These are phyloP conservation scores for Metacarcinus magister DNA, from an alignment of 2,888 invertebrate genomes.

Conservation along the genomic window DNA sequence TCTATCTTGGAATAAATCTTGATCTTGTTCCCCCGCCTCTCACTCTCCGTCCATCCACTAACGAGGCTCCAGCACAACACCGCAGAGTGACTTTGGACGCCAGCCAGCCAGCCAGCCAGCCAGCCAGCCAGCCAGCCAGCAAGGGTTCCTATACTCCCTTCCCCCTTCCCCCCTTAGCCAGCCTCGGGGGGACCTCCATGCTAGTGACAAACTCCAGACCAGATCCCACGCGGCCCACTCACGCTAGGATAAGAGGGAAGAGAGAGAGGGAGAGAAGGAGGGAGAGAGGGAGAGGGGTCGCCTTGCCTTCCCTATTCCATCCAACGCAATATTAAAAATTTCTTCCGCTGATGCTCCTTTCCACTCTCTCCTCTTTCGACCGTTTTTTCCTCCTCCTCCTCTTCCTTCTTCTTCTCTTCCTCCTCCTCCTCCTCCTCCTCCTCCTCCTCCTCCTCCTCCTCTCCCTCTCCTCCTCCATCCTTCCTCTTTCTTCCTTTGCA, in stretches of 20 bases:
- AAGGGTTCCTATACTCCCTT: not conserved
- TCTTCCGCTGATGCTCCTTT: not conserved
- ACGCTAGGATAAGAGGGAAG: not conserved
- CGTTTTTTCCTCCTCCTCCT: not conserved
- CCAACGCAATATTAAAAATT: not conserved
- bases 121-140: not conserved
- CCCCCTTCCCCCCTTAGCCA: not conserved
- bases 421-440: not conserved
- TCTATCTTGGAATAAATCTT: constrained; percentile 8
- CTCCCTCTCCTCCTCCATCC: not conserved
- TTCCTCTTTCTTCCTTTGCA: not conserved
- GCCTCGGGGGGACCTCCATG: not conserved
- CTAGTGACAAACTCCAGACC: constrained; percentile 40
- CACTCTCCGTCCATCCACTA: constrained; percentile 36
- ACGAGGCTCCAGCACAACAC: not conserved
- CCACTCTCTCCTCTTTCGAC: not conserved
- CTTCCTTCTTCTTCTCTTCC: not conserved
- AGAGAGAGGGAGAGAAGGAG: constrained; percentile 37
- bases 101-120: not conserved
- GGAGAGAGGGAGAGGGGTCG: constrained; percentile 36
- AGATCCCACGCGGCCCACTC: constrained; percentile 27
- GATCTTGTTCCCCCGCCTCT: not conserved
- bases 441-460: not conserved
- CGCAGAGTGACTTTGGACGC: constrained; percentile 22
- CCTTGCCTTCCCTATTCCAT: not conserved